A percentile compares a stretch with the other conserved stretches of the same genome.
phyloP scores from a whole-genome alignment of 2,113 vertebrate species.

The Percina caprodes region DNA sequence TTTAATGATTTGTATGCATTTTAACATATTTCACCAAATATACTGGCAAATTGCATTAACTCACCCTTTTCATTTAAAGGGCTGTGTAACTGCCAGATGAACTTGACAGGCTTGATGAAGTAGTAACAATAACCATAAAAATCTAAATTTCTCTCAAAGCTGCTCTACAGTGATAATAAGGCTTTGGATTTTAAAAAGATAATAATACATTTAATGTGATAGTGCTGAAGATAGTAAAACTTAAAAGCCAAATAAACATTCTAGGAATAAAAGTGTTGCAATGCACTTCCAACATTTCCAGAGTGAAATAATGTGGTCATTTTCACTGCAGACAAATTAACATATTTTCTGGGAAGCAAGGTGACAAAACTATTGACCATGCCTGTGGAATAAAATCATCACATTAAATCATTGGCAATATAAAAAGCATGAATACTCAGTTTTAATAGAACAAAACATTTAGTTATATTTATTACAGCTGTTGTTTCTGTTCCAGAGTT shows the following conservation, averaged over 20 bases:
- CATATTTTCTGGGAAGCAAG: conserved; percentile 15
- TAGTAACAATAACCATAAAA: conserved; percentile 30
- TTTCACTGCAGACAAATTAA: conserved; percentile 27
- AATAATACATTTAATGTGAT: conserved; percentile 47
- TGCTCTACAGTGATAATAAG: conserved; percentile 33
- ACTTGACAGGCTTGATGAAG: conserved; percentile 7
- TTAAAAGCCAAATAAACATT: conserved; percentile 30
- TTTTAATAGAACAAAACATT: not conserved
- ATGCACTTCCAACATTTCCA: conserved; percentile 44
- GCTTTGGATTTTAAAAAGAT: conserved; percentile 12
- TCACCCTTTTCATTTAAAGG: conserved; percentile 12
- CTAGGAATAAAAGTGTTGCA: conserved; percentile 33
- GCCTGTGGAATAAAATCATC: conserved; percentile 6
- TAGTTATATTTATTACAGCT: not conserved
- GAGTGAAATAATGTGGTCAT: conserved; percentile 20
- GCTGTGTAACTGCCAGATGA: conserved; percentile 17
- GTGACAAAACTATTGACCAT: conserved; percentile 8
- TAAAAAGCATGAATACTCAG: not conserved
- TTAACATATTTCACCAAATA: conserved; percentile 30
- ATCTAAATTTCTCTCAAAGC: conserved; percentile 21
- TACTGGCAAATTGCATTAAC: conserved; percentile 22
- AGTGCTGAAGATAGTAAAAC: conserved; percentile 34
- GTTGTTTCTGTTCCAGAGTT: not conserved
- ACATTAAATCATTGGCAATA: not conserved
- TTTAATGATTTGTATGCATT: conserved; percentile 1